Percentiles rank a stretch among this genome's conserved stretches.
These are phyloP conservation scores for Mixornis gularis DNA, from an alignment of 2,113 vertebrate species.

Conservation along the genomic window DNA sequence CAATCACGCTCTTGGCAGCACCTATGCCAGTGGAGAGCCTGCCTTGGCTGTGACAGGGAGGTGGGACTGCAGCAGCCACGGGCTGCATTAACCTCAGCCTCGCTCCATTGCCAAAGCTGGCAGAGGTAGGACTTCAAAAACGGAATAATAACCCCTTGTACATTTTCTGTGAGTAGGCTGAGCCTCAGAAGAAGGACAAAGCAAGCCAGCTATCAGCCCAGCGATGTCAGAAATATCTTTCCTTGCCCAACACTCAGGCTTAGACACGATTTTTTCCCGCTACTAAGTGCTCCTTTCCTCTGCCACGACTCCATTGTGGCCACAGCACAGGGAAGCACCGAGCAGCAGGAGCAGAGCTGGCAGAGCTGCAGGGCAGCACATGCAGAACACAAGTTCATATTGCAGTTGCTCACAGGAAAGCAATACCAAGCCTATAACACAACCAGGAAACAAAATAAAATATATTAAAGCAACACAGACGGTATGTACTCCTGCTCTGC, in stretches of 20 bases:
- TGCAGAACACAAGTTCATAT: background rate
- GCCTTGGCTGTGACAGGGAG: background rate
- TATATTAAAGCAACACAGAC: background rate
- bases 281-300: background rate
- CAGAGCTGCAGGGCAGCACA: background rate
- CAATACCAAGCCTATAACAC: background rate
- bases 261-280: background rate
- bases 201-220: background rate
- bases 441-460: background rate
- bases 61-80: background rate
- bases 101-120: background rate
- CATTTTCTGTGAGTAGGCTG: background rate
- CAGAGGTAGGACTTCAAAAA: background rate
- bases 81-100: background rate
- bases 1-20: background rate
- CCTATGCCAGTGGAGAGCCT: background rate
- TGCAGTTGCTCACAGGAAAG: background rate
- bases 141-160: background rate
- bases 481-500: background rate
- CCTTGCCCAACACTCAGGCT: background rate
- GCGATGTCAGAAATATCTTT: background rate
- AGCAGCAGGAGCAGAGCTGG: background rate
- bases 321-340: background rate
- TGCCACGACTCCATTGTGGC: fast-evolving
- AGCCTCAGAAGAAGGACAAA: background rate